Base-by-base conservation (phyloP, 2,113 vertebrate genomes). In the Garra rufa region DNA sequence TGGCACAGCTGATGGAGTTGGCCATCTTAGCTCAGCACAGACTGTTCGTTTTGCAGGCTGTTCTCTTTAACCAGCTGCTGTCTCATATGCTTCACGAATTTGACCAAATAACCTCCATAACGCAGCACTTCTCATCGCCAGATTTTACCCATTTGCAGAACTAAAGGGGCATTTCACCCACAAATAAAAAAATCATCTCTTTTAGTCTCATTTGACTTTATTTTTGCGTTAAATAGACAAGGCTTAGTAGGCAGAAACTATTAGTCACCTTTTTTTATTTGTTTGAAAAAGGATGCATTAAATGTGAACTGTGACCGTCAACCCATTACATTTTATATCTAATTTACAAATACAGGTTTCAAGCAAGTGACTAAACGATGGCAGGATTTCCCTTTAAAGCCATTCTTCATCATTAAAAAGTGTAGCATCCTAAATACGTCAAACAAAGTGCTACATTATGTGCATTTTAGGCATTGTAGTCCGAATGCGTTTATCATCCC, bases 1-100 rank as follows among this genome's bases (percentile, higher is more conserved):
- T 38, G 44, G 46, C 28, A 24, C 79, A 70, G 77, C 57, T 80
- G 77, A 46, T 67, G 52, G 21, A 80, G 63, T 70, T 70, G 59
- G 46, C 65, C 65, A 70, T 82, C 46, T 55, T 70, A 38, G 65
- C 19, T 82, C 80, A 19, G 6, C 14, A 55, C 71, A 75, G 24
- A 10, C 71, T 75, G 43, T 8, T 74, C 71, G 44, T 3, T 44
- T 17, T 41, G 17, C 59, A 59, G 75, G 4, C 41, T 34, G 26
- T 30, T 67, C 43, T 48, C 26, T 15, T 43, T 61, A 61, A 76
- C 24, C 73, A 46, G 70, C 70, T 73, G 69, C 19, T 59, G 75
- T 59, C 48, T 57, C 57, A 19, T 44, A 67, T 67, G 78, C 43
- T n/a, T 67, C 5, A 26, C 43, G 1, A 7, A 78, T 78, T 26